These are phyloP conservation scores for Perdita meconis DNA, from an alignment of 2,888 invertebrate species.

Conservation along the genomic window DNA sequence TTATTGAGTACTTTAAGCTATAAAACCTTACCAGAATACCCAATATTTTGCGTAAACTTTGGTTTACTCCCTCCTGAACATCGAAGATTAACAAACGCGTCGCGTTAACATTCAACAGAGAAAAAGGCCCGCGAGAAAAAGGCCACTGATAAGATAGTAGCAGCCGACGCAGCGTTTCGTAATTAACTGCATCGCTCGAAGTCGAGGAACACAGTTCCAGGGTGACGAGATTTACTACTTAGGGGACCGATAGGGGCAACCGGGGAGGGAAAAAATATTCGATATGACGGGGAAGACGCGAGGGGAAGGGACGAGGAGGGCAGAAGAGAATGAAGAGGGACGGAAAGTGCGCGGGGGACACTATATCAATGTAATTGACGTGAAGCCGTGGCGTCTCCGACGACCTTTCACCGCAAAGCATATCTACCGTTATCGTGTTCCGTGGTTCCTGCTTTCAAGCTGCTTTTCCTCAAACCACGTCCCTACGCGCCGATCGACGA, in stretches of 20 bases:
- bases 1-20: too few species aligned
- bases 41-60: not conserved
- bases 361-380: slow-evolving; percentile 77
- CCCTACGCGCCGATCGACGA: slow-evolving; percentile 55
- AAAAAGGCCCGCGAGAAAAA: not conserved
- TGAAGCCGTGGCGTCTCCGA: slow-evolving; percentile 67
- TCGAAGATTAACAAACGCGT: slow-evolving; percentile 7
- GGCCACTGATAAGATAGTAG: slow-evolving; percentile 37
- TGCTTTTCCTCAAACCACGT: slow-evolving; percentile 69
- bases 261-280: slow-evolving; percentile 25
- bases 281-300: slow-evolving; percentile 54
- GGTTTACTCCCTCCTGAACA: too few species aligned
- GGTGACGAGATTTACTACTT: slow-evolving; percentile 55
- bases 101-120: not conserved
- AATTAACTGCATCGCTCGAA: slow-evolving; percentile 44
- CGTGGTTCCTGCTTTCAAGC: slow-evolving; percentile 58
- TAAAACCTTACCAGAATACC: too few species aligned
- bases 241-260: slow-evolving; percentile 35
- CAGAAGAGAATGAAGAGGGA: slow-evolving; percentile 43
- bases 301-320: slow-evolving; percentile 25
- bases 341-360: slow-evolving; percentile 57
- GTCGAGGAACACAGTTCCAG: slow-evolving; percentile 25
- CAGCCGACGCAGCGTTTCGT: slow-evolving; percentile 1
- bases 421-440: slow-evolving; percentile 75
- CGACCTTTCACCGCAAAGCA: slow-evolving; percentile 73